Evolutionary conservation across 2,797 vertebrate species (phyloP).

Genomic region (Cephalopachus bancanus): DNA sequence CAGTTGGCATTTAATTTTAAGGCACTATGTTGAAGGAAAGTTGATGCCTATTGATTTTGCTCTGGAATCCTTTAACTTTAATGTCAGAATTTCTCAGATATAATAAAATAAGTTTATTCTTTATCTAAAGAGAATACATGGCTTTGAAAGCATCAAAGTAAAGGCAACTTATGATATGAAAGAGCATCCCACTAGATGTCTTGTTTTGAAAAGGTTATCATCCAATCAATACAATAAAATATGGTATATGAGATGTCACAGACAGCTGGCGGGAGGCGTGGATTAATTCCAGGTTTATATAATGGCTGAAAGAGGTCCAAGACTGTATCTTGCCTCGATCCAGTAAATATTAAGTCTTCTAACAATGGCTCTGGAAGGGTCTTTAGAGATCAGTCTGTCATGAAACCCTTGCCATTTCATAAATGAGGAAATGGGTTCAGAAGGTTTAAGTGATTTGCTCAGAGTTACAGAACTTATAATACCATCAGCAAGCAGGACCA

Average conservation of each 20-base stretch:
- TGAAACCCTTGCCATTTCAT: not conserved
- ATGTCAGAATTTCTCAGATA: conserved; percentile 73
- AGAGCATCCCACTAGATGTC: not conserved
- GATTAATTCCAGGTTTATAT: not conserved
- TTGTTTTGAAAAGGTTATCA: conserved; percentile 72
- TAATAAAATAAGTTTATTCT: conserved; percentile 66
- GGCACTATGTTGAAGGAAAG: conserved; percentile 53
- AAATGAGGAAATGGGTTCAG: not conserved
- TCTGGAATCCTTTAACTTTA: conserved; percentile 69
- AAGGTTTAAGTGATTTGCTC: conserved; percentile 21
- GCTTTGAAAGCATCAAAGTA: conserved; percentile 62
- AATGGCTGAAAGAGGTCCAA: not conserved
- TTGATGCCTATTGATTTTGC: conserved; percentile 77
- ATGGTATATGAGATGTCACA: not conserved
- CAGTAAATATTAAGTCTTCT: conserved; percentile 18
- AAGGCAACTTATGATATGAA: not conserved
- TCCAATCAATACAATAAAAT: conserved; percentile 62
- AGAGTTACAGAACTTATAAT: not conserved
- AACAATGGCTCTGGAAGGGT: not conserved
- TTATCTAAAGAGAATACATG: conserved; percentile 48
- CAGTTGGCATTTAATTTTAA: conserved; percentile 67
- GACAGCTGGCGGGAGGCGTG: not conserved
- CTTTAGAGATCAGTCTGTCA: conserved; percentile 10
- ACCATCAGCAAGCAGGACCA: not conserved
- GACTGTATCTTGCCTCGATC: not conserved